Evolutionary conservation across 2,797 vertebrate genomes (phyloP).

Genomic region (Acipenser transmontanus): DNA sequence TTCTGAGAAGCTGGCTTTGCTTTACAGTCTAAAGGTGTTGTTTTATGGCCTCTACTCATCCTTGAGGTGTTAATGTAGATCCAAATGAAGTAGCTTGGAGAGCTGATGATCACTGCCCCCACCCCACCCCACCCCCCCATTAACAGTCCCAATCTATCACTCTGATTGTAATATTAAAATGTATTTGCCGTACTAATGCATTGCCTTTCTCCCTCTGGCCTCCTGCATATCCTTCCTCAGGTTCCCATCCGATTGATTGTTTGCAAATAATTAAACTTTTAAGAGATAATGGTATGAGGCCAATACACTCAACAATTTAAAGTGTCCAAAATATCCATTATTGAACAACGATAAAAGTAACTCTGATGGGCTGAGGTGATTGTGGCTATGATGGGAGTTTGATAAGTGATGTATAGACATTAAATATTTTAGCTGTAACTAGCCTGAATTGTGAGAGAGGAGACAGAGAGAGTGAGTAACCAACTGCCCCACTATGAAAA

Average conservation of each 20-base stretch:
- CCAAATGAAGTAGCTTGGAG: constrained; percentile 62
- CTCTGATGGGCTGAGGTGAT: constrained; percentile 52
- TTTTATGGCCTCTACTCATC: constrained; percentile 48
- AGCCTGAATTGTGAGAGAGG: neutral
- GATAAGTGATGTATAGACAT: constrained; percentile 22
- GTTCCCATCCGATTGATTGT: constrained; percentile 75
- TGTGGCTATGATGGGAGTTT: constrained; percentile 32
- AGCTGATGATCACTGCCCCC: constrained; percentile 37
- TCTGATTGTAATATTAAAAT: constrained; percentile 61
- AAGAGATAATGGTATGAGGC: constrained; percentile 64
- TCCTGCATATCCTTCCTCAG: constrained; percentile 58
- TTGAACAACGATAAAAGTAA: constrained; percentile 48
- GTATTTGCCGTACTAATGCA: constrained; percentile 69
- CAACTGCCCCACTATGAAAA: neutral
- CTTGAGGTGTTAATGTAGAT: constrained; percentile 69
- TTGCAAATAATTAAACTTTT: constrained; percentile 80
- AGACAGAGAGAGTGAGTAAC: neutral
- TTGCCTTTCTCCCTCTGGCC: constrained; percentile 61
- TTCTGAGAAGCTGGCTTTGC: constrained; percentile 49
- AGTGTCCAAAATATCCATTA: constrained; percentile 49
- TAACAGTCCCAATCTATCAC: constrained; percentile 51
- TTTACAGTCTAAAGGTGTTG: constrained; percentile 30
- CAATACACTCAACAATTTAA: constrained; percentile 61
- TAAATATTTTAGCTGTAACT: constrained; percentile 6
- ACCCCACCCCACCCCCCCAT: constrained; percentile 24